Evolutionary conservation across 2,888 invertebrate genomes (phyloP), one percentile per base, ranked within the genome.

Genomic region (Chrysina gloriosa): DNA sequence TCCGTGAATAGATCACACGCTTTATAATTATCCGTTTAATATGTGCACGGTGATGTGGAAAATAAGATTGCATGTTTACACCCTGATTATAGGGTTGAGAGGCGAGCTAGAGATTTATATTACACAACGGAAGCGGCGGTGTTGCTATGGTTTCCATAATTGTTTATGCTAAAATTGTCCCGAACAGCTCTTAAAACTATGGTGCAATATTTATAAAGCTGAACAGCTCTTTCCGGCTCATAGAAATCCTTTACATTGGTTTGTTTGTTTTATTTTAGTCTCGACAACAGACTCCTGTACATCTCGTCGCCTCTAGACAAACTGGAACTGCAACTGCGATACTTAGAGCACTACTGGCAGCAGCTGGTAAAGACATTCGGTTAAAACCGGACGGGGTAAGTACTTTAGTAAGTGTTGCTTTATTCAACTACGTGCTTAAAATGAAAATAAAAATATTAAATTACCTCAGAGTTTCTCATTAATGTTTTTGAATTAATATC

Each of bases 261-360:
- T 21, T 5, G 14, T 19, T 50, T 14, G 7, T 42, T 36, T 71
- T 45, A 75, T 80, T 83, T 31, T 83, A 98, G 97, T 92, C 95
- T 70, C 92, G 94, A 71, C 91, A 94, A 76, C 97, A 98, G 84
- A 94, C 97, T 3, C 94, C 98, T 1, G 92, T 98, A 1, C 99
- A 99, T 85, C 86, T 98, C 82, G 97, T 97, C 70, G 96, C 97
- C 64, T 93, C 94, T 75, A 89, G 98, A 77, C 94, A 95, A 82
- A 95, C 95, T 0, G 96, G 96, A 11, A 94, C 95, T 7, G 96
- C 97, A 2, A 93, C 97, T 66, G 92, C 93, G 76, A 95, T 97
- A 75, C 89, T 98, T 9, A 89, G 97, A 78, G 90, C 95, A 3
- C 87, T 99, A 36, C 88, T 98, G 66, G 91, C 91, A 69, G 92